Evolutionary conservation across 1,140 invertebrate species (phyloP).

Genomic region (Pogonomyrmex barbatus): DNA sequence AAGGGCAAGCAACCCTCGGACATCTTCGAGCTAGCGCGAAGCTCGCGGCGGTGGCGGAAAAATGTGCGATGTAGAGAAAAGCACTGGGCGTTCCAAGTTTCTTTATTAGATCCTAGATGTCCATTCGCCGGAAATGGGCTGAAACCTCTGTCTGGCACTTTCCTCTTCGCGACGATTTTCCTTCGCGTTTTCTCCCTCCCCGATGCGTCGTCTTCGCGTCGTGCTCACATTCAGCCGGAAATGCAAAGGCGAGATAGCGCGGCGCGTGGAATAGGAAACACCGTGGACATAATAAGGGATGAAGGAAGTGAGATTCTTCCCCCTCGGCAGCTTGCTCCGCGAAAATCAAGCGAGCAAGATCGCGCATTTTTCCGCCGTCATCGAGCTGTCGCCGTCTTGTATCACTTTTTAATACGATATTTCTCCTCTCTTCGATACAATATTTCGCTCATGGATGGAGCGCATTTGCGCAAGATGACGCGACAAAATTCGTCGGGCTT

Average conservation of each 20-base stretch:
- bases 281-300: constrained; percentile 72
- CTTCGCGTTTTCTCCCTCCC: background rate
- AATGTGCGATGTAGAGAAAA: constrained; percentile 57
- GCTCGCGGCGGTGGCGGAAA: constrained; percentile 49
- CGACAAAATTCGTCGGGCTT: constrained; percentile 57
- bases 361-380: constrained; percentile 50
- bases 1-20: constrained; percentile 5
- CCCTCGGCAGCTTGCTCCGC: background rate
- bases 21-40: background rate
- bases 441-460: constrained; percentile 23
- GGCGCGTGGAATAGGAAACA: background rate
- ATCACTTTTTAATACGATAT: constrained; percentile 54
- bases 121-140: constrained; percentile 76
- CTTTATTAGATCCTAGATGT: constrained; percentile 80
- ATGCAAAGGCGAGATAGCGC: constrained; percentile 59
- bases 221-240: constrained; percentile 31
- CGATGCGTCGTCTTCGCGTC: background rate
- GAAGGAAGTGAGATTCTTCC: constrained; percentile 63
- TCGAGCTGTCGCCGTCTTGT: constrained; percentile 32
- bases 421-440: background rate
- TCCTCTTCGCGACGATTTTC: background rate
- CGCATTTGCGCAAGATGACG: constrained; percentile 69
- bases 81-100: constrained; percentile 75
- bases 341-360: constrained; percentile 46
- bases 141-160: constrained; percentile 44